Evolutionary conservation across 2,888 invertebrate species (phyloP).

Genomic region (Deilephila porcellus): DNA sequence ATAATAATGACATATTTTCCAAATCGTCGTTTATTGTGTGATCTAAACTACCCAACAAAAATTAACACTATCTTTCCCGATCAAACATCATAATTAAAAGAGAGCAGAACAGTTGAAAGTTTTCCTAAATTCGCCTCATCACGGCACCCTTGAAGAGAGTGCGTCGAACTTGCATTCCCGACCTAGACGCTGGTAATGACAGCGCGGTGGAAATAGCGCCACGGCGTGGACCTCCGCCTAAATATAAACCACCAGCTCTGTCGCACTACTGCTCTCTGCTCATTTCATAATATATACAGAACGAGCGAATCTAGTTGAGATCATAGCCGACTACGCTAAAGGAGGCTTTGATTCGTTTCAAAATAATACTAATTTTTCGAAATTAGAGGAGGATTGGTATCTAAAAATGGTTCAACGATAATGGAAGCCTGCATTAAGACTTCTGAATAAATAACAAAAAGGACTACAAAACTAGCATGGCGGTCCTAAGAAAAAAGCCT

Average conservation of each 20-base stretch:
- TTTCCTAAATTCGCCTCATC: background rate
- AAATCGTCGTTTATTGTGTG: no score
- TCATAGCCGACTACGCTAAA: background rate
- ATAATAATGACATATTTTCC: no score
- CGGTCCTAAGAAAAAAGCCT: no score
- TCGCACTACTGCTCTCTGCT: background rate
- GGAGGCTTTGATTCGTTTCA: no score
- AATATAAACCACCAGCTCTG: background rate
- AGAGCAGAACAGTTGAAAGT: background rate
- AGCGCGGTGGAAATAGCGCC: conserved; percentile 36
- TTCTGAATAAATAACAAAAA: no score
- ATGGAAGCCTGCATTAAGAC: no score
- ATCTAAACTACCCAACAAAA: no score
- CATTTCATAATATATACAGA: background rate
- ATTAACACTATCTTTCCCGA: no score
- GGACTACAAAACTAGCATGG: no score
- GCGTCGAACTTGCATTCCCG: conserved; percentile 18
- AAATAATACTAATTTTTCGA: no score
- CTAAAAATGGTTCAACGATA: no score
- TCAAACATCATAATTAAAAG: background rate
- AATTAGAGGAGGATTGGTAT: no score
- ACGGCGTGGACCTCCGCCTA: conserved; percentile 15
- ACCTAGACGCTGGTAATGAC: conserved; percentile 38
- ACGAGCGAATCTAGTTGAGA: background rate
- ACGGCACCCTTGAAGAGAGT: conserved; percentile 3